Evolutionary conservation across 2,113 vertebrate species (phyloP).

Genomic region (Scomber japonicus): DNA sequence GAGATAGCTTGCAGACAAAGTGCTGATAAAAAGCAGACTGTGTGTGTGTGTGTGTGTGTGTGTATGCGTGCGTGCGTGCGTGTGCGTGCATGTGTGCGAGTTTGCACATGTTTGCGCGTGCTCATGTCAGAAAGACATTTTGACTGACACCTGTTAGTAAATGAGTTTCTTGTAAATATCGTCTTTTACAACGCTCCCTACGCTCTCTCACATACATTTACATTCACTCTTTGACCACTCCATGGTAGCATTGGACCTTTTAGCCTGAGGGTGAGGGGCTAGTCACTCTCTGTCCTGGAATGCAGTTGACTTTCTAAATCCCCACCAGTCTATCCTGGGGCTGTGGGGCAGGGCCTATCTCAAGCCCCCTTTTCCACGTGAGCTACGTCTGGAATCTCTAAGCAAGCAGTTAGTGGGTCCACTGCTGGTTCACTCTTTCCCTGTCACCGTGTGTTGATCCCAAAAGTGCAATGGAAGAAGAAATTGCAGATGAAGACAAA

Average conservation of each 20-base stretch:
- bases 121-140: slow-evolving; percentile 7
- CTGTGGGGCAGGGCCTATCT: slow-evolving; percentile 78
- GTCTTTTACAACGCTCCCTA: background rate
- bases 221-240: slow-evolving; percentile 20
- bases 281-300: slow-evolving; percentile 73
- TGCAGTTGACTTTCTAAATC: slow-evolving; percentile 83
- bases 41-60: background rate
- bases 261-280: slow-evolving; percentile 66
- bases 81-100: background rate
- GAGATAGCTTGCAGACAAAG: slow-evolving; percentile 56
- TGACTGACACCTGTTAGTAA: slow-evolving; percentile 66
- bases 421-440: slow-evolving; percentile 27
- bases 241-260: slow-evolving; percentile 28
- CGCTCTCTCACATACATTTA: slow-evolving; percentile 27
- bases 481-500: slow-evolving; percentile 65
- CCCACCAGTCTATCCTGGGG: slow-evolving; percentile 78
- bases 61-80: too few relatives aligned
- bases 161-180: slow-evolving; percentile 21
- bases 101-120: too few relatives aligned
- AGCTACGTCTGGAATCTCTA: slow-evolving; percentile 77
- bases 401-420: slow-evolving; percentile 54
- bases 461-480: slow-evolving; percentile 72
- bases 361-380: slow-evolving; percentile 74
- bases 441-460: slow-evolving; percentile 31
- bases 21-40: slow-evolving; percentile 54